A percentile compares a stretch with the other conserved stretches of the same genome.
phyloP scores from a whole-genome alignment of 2,797 vertebrate species.

The Cossypha niveicapilla region DNA sequence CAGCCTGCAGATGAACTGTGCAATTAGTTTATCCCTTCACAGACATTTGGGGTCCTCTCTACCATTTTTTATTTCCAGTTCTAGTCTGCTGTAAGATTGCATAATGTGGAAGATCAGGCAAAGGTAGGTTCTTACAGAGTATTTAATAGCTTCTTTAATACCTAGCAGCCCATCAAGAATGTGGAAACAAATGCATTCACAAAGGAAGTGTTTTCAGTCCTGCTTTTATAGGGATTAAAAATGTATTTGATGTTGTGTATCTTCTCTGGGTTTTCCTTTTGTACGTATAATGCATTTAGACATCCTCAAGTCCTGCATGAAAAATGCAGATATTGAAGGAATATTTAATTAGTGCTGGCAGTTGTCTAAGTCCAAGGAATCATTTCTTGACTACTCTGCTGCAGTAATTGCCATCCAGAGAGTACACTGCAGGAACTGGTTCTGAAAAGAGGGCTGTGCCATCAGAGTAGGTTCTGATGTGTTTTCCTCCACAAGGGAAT shows the following conservation, averaged over 20 bases:
- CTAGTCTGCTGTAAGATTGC: background rate
- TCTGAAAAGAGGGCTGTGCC: background rate
- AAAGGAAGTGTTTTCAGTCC: background rate
- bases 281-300: background rate
- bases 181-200: background rate
- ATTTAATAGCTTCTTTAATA: background rate
- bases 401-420: background rate
- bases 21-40: background rate
- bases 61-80: background rate
- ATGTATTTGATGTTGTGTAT: background rate
- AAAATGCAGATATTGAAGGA: background rate
- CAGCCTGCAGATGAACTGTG: background rate
- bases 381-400: background rate
- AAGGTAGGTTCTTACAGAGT: background rate
- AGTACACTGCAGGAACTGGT: background rate
- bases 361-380: background rate
- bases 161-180: background rate
- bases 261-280: background rate
- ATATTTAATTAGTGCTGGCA: background rate
- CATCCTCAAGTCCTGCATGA: background rate
- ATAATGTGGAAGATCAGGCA: background rate
- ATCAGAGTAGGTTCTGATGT: background rate
- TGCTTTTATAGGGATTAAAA: background rate
- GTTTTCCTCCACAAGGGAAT: background rate
- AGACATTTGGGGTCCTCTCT: background rate